Evolutionary conservation across 2,888 invertebrate genomes (phyloP).

Genomic region (Conchocele bisecta): DNA sequence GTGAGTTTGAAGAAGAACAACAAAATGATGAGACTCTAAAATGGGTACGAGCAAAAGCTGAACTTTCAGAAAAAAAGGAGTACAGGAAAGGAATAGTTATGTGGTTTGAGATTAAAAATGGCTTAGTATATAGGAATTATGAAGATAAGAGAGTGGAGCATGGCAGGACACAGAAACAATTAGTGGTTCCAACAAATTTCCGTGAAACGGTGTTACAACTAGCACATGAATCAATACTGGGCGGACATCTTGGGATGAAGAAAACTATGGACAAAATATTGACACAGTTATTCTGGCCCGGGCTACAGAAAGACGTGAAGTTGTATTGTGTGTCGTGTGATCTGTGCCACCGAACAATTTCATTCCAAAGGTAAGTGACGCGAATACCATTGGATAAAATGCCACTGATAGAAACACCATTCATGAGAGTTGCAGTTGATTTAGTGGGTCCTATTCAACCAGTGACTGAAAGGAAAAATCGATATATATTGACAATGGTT

Average conservation of each 20-base stretch:
- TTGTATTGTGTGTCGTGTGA: neutral
- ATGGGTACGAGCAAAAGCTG: too few species aligned
- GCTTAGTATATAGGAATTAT: neutral
- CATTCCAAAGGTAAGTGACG: neutral
- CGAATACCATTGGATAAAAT: constrained; percentile 1
- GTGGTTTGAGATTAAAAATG: neutral
- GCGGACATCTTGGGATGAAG: neutral
- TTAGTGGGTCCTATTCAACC: neutral
- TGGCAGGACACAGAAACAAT: neutral
- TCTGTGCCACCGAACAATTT: constrained; percentile 4
- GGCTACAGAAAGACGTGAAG: neutral
- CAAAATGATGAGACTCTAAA: too few species aligned
- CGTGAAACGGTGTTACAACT: neutral
- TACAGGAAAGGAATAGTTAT: too few species aligned
- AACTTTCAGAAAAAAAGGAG: too few species aligned
- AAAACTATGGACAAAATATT: constrained; percentile 1
- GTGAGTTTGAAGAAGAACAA: too few species aligned
- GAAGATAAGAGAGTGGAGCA: too few species aligned
- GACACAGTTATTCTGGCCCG: neutral
- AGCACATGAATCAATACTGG: constrained; percentile 9
- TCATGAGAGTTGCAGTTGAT: constrained; percentile 9
- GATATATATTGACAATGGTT: neutral
- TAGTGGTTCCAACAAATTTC: neutral
- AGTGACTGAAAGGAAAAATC: neutral
- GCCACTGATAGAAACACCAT: constrained; percentile 15